Conservation (phyloP, 2,888 invertebrate genomes). For the Volucella bombylans region DNA sequence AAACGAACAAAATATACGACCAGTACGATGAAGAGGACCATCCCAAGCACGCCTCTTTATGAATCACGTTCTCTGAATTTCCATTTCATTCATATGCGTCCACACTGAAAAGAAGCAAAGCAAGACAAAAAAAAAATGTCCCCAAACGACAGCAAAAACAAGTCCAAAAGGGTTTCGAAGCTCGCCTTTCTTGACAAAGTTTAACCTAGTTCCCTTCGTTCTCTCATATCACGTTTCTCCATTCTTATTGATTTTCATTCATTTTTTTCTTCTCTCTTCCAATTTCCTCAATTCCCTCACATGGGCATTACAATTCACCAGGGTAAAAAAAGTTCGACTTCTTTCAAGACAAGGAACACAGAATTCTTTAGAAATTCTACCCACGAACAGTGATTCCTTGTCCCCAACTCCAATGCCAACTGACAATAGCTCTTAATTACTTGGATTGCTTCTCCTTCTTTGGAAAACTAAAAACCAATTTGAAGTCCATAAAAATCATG, state of each 20-base stretch:
- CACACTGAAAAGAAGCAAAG: neutral
- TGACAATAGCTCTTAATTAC: constrained; percentile 69
- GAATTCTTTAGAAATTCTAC: neutral
- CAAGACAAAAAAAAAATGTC: constrained; percentile 15
- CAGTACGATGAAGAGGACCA: constrained; percentile 1
- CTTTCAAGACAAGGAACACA: neutral
- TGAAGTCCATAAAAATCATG: constrained; percentile 34
- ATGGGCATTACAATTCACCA: constrained; percentile 16
- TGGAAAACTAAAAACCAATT: constrained; percentile 36
- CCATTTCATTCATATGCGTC: constrained; percentile 63
- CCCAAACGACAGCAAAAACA: constrained; percentile 40
- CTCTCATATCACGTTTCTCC: constrained; percentile 36
- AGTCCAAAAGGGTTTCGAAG: constrained; percentile 44
- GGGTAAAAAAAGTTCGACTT: constrained; percentile 29
- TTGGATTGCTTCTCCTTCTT: constrained; percentile 29
- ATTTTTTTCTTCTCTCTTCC: neutral
- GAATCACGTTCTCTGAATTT: constrained; percentile 58
- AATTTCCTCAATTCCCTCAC: neutral
- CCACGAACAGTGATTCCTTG: constrained; percentile 2
- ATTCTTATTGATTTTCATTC: constrained; percentile 41
- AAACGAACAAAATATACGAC: constrained; percentile 20
- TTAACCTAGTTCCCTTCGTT: constrained; percentile 53
- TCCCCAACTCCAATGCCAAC: constrained; percentile 24
- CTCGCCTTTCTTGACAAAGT: constrained; percentile 56
- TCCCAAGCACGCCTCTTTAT: constrained; percentile 28